phyloP scores from a whole-genome alignment of 35 echinoderm and acorn worm species.

The Heliocidaris erythrogramma region DNA sequence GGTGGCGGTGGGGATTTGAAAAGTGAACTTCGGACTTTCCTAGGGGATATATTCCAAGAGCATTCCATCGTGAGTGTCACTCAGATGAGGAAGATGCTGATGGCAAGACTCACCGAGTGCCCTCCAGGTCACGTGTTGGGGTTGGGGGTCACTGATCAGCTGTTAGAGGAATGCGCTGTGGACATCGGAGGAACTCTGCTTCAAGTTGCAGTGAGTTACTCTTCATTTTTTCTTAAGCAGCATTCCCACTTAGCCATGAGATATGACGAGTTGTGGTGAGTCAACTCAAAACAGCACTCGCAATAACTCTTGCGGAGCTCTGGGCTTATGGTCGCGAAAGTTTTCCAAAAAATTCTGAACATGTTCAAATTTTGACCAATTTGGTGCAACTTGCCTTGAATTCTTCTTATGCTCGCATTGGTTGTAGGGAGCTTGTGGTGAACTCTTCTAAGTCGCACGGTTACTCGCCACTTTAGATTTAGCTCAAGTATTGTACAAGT shows the following conservation, averaged over 20 bases:
- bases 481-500: too few species aligned
- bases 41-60: conserved; percentile 63
- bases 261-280: too few species aligned
- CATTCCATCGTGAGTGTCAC: conserved; percentile 59
- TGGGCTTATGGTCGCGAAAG: too few species aligned
- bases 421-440: too few species aligned
- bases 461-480: too few species aligned
- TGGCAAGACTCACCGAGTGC: conserved; percentile 54
- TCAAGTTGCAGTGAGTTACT: conserved; percentile 69
- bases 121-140: conserved; percentile 57
- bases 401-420: too few species aligned
- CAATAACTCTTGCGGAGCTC: too few species aligned
- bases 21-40: conserved; percentile 51
- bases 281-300: too few species aligned
- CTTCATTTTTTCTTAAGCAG: background rate
- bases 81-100: conserved; percentile 68
- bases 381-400: too few species aligned
- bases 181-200: conserved; percentile 61
- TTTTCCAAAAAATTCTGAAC: too few species aligned
- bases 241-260: background rate
- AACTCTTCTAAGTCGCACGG: too few species aligned
- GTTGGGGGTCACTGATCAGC: conserved; percentile 56
- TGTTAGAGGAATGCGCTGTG: conserved; percentile 67
- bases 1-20: conserved; percentile 47
- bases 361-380: too few species aligned